phyloP scores from a whole-genome alignment of 2,113 vertebrate species.

The Puffinus mauretanicus region DNA sequence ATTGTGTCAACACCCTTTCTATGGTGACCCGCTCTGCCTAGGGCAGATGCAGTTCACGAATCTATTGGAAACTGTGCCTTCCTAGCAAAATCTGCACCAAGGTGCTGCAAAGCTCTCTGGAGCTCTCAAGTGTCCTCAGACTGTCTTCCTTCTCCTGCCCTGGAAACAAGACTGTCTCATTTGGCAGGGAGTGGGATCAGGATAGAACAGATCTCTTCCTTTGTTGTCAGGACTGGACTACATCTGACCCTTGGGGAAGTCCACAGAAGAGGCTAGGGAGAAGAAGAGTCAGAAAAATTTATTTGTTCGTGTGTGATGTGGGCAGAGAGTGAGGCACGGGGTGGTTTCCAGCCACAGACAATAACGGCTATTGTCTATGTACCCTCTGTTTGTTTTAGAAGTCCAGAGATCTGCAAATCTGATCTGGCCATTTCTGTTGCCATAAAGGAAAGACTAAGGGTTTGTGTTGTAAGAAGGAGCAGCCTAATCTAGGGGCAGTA shows the following conservation, averaged over 20 bases:
- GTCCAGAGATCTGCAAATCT: neutral
- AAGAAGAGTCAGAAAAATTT: neutral
- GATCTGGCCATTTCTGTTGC: neutral
- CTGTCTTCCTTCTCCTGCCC: neutral
- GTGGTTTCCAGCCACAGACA: neutral
- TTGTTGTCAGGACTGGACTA: neutral
- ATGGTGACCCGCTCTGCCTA: neutral
- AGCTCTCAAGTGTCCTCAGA: neutral
- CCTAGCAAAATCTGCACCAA: neutral
- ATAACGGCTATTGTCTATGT: neutral
- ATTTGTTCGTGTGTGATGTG: neutral
- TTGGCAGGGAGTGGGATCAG: neutral
- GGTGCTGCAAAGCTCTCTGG: neutral
- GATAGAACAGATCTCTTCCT: neutral
- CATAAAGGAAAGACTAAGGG: neutral
- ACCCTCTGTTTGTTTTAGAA: neutral
- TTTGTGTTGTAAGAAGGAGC: neutral
- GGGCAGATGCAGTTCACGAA: neutral
- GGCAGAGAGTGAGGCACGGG: accelerated
- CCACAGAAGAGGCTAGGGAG: neutral
- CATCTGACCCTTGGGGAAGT: neutral
- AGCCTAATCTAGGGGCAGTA: neutral
- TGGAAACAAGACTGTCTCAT: neutral
- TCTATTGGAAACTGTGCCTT: neutral
- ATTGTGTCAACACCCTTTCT: neutral